Conservation (phyloP, 2,888 invertebrate species). For the Acleris holmiana region DNA sequence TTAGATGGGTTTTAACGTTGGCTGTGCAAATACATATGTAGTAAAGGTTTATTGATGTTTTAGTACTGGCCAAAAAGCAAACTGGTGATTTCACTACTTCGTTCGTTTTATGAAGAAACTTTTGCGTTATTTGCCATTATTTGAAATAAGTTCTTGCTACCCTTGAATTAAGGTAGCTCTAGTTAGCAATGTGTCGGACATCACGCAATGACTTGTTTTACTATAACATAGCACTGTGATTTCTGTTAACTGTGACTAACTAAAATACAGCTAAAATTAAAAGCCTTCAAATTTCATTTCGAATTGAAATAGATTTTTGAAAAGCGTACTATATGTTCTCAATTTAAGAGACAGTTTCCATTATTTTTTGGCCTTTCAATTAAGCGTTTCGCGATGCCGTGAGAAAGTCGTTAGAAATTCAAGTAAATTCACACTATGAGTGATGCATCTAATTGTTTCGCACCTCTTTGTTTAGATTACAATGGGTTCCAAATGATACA, state of each 20-base stretch:
- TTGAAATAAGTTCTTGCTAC: neutral
- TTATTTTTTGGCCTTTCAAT: neutral
- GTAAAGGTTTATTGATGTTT: conserved; percentile 56
- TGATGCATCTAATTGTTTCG: conserved; percentile 6
- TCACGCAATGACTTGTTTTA: neutral
- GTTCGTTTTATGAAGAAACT: conserved; percentile 14
- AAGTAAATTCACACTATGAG: conserved; percentile 1
- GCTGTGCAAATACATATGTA: conserved; percentile 45
- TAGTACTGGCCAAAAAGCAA: conserved; percentile 63
- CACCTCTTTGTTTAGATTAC: conserved; percentile 26
- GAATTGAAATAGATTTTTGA: too few species aligned
- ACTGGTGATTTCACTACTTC: conserved; percentile 40
- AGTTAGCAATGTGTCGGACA: neutral
- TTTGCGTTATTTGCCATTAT: neutral
- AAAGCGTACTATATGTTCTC: too few species aligned
- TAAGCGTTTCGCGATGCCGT: neutral
- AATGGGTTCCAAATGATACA: neutral
- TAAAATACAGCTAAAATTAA: too few species aligned
- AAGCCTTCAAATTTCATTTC: too few species aligned
- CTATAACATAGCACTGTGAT: too few species aligned
- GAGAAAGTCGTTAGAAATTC: conserved; percentile 2
- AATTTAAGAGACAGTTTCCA: too few species aligned
- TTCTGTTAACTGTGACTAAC: too few species aligned
- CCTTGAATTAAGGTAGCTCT: neutral
- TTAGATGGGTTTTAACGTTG: conserved; percentile 48